Conservation (phyloP, 1,140 invertebrate species). For the Pristionchus pacificus region DNA sequence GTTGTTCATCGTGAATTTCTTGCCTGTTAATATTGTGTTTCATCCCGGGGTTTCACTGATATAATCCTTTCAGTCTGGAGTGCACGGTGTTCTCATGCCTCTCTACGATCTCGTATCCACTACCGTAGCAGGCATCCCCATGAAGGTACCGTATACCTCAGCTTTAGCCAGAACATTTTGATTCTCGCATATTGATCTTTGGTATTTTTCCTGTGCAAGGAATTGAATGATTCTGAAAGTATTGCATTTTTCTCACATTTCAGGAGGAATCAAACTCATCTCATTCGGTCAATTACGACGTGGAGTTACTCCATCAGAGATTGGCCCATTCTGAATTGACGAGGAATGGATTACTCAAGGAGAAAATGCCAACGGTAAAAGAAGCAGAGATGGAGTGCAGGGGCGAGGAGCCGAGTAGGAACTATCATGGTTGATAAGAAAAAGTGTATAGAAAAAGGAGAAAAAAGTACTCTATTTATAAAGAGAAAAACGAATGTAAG, state of each 20-base stretch:
- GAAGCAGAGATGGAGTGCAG: background rate
- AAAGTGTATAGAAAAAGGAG: background rate
- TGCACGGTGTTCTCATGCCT: constrained; percentile 36
- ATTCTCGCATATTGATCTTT: no score
- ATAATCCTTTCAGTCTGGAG: no score
- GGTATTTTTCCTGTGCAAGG: no score
- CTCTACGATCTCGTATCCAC: constrained; percentile 45
- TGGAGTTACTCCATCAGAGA: constrained; percentile 39
- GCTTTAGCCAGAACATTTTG: no score
- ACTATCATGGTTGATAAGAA: background rate
- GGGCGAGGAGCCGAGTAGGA: background rate
- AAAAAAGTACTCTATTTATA: no score
- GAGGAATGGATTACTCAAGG: constrained; percentile 22
- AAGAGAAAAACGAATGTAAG: no score
- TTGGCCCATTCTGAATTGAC: constrained; percentile 28
- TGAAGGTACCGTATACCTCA: constrained; percentile 35
- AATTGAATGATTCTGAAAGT: no score
- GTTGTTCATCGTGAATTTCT: no score
- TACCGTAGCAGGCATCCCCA: constrained; percentile 46
- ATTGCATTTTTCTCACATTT: constrained; percentile 15
- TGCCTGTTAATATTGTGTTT: no score
- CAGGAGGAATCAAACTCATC: constrained; percentile 39
- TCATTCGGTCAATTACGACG: constrained; percentile 47
- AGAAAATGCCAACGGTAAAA: constrained; percentile 21
- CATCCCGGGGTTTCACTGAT: no score